Conservation (phyloP, 2,113 vertebrate species). For the Coryphaenoides rupestris region DNA sequence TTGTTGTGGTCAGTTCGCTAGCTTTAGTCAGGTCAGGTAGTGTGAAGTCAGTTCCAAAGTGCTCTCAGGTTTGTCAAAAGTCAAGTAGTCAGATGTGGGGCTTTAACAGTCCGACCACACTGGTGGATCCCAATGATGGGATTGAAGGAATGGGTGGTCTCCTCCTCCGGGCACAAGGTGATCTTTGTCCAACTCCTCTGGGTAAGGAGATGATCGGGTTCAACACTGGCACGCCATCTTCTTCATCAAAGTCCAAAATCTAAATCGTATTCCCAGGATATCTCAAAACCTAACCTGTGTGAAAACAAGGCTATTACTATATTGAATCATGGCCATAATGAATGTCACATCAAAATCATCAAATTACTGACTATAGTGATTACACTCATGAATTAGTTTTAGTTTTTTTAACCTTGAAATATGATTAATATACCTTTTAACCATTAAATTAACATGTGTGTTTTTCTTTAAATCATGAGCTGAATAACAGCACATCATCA, state of each 20-base stretch:
- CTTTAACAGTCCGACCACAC: too few species aligned
- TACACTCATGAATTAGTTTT: background rate
- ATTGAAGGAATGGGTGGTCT: background rate
- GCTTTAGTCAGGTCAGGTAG: background rate
- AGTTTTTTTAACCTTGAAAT: background rate
- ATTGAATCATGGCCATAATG: slow-evolving; percentile 3
- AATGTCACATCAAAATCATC: slow-evolving; percentile 1
- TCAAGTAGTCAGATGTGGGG: too few species aligned
- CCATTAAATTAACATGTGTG: background rate
- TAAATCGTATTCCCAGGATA: background rate
- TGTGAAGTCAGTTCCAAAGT: background rate
- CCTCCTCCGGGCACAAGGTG: background rate
- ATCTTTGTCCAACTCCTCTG: too few species aligned
- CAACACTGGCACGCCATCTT: background rate
- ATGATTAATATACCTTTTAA: background rate
- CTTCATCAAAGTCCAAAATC: background rate
- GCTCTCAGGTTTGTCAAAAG: too few species aligned
- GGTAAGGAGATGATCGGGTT: too few species aligned
- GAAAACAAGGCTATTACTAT: background rate
- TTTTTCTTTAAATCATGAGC: background rate
- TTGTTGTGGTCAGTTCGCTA: too few species aligned
- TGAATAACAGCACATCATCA: background rate
- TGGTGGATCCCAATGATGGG: background rate
- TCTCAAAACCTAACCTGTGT: background rate
- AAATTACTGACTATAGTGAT: background rate